A percentile compares a stretch with the other conserved stretches of the same genome.
Evolutionary conservation across 2,113 vertebrate genomes (phyloP).

Genomic region (Sebastes fasciatus): DNA sequence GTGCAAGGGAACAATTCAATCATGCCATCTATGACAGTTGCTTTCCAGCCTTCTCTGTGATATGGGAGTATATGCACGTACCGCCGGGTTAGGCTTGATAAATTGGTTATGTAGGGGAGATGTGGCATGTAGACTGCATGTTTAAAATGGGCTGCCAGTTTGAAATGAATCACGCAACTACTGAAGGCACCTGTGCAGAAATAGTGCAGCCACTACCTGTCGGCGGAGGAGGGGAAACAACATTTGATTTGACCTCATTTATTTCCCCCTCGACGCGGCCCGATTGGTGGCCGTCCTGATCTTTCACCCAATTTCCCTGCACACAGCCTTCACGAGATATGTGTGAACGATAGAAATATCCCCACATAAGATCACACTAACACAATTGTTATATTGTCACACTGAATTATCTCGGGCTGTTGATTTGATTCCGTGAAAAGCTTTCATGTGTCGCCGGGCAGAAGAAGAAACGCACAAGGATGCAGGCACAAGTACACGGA

Average conservation of each 20-base stretch:
- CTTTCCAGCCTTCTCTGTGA: slow-evolving; percentile 77
- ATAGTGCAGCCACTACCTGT: slow-evolving; percentile 51
- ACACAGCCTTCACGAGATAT: slow-evolving; percentile 7
- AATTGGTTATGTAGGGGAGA: slow-evolving; percentile 78
- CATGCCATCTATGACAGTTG: slow-evolving; percentile 85
- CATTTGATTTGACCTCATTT: slow-evolving; percentile 71
- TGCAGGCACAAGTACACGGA: slow-evolving; percentile 2
- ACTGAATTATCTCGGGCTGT: slow-evolving; percentile 69
- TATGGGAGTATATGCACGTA: slow-evolving; percentile 76
- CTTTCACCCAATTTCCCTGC: slow-evolving; percentile 49
- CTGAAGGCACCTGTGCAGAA: slow-evolving; percentile 67
- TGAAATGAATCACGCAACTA: slow-evolving; percentile 70
- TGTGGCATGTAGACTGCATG: slow-evolving; percentile 76
- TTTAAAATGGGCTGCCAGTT: slow-evolving; percentile 77
- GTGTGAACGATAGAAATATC: slow-evolving; percentile 54
- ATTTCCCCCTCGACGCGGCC: slow-evolving; percentile 35
- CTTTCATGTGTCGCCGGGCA: slow-evolving; percentile 61
- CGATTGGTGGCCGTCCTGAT: slow-evolving; percentile 43
- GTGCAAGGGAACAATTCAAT: slow-evolving; percentile 88
- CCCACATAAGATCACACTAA: slow-evolving; percentile 50
- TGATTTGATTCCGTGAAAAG: slow-evolving; percentile 69
- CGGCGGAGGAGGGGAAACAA: slow-evolving; percentile 35
- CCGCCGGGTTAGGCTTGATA: slow-evolving; percentile 78
- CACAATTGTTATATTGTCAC: slow-evolving; percentile 66
- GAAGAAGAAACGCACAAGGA: slow-evolving; percentile 32